Evolutionary conservation across 2,888 invertebrate species (phyloP).

Genomic region (Ochropleura leucogaster): DNA sequence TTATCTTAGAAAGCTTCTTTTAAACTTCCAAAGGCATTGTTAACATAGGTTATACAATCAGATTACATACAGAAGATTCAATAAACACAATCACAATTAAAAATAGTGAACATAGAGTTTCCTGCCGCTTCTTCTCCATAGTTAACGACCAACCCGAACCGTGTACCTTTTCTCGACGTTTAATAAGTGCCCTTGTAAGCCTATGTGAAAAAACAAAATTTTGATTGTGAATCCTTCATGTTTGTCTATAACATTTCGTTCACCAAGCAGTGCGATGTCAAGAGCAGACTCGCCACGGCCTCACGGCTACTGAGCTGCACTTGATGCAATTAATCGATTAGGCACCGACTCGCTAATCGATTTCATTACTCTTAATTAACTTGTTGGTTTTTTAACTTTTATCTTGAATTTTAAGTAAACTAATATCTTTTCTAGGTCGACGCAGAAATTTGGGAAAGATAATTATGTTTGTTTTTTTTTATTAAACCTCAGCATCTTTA

Average conservation of each 20-base stretch:
- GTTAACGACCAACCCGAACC: too few species aligned
- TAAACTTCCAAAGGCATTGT: background rate
- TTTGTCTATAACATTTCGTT: background rate
- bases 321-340: constrained; percentile 37
- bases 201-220: too few species aligned
- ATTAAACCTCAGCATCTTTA: background rate
- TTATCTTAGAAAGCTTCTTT: background rate
- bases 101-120: too few species aligned
- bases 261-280: constrained; percentile 6
- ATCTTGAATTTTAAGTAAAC: constrained; percentile 8
- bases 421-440: background rate
- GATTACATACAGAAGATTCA: too few species aligned
- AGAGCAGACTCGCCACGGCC: constrained; percentile 24
- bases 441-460: background rate
- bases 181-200: too few species aligned
- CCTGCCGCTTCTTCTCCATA: too few species aligned
- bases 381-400: constrained; percentile 2
- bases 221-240: background rate
- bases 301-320: constrained; percentile 14
- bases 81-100: background rate
- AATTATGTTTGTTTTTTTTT: background rate
- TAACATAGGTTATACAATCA: too few species aligned
- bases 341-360: constrained; percentile 27
- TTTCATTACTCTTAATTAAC: constrained; percentile 41
- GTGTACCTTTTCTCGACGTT: too few species aligned